Evolutionary conservation across 2,888 invertebrate species (phyloP), one percentile per base, ranked within the genome.

Genomic region (Philereme vetulata): DNA sequence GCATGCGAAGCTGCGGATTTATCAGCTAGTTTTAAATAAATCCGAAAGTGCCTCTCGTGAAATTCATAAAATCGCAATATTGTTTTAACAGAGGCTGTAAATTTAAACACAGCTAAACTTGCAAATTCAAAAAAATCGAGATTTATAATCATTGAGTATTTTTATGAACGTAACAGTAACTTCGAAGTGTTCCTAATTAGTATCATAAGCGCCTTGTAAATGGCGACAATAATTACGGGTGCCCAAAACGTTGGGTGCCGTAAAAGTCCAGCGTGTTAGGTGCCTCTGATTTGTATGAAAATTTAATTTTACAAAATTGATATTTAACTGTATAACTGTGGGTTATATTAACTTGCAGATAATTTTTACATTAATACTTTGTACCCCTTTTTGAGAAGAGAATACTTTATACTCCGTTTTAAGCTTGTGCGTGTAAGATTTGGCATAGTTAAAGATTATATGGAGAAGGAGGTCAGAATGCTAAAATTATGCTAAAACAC

Each of bases 151-250:
- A 77, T 69, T 73, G 73, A 21, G 21, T 71, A 60, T 60, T 72
- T 77, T 80, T 76, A 76, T 70, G 76, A 67, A 70, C 66, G 67
- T 72, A 68, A 70, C 71, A 58, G 70, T 70, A 67, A 69, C 71
- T 72, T 69, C 61, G 64, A 65, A 69, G 70, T 72, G 71, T 74
- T 68, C 70, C 70, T 79, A 80, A 81, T 83, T 80, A 80, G 74
- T 74, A 66, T 72, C 78, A 81, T 79, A 80, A 71, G 70, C 62
- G 62, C 53, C 72, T 70, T 75, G 68, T 74, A 76, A 76, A 75
- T 70, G 66, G 50, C 54, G 64, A 64, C 54, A 63, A 64, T 66
- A 66, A 70, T 63, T 64, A 69, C 64, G 67, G 61, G 67, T 65
- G 62, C 70, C 65, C 53, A 71, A 70, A 72, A 67, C 51, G 65